Evolutionary conservation across 1,140 invertebrate genomes (phyloP).

Genomic region (Andrena cerasifolii): DNA sequence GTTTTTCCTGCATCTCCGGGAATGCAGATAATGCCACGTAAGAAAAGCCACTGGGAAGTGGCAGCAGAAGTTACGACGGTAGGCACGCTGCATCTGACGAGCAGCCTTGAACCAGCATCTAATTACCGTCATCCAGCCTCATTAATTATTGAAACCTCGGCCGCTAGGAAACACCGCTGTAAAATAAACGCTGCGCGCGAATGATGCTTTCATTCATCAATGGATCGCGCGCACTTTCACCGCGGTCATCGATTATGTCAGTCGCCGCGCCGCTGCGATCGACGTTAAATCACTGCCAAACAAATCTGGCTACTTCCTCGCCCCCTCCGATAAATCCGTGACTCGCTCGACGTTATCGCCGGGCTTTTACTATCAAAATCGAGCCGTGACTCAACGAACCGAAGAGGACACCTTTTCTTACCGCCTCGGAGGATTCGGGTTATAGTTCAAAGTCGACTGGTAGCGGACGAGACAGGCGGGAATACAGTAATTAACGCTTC

Average conservation of each 20-base stretch:
- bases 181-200: constrained; percentile 5
- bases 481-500: background rate
- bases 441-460: background rate
- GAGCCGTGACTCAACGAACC: background rate
- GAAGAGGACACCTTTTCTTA: too few species aligned
- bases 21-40: too few species aligned
- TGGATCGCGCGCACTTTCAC: constrained; percentile 51
- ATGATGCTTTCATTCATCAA: constrained; percentile 50
- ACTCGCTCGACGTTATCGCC: background rate
- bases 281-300: background rate
- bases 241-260: constrained; percentile 43
- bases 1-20: too few species aligned
- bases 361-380: background rate
- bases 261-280: background rate
- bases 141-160: background rate
- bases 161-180: background rate
- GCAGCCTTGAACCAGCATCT: background rate
- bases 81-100: background rate
- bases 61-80: too few species aligned
- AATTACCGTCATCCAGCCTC: background rate
- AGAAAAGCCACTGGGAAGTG: too few species aligned
- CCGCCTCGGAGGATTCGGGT: background rate
- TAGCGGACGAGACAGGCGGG: too few species aligned
- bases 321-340: background rate
- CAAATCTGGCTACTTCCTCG: background rate